Conservation (phyloP, 2,888 invertebrate species). For the Diaprepes abbreviatus region DNA sequence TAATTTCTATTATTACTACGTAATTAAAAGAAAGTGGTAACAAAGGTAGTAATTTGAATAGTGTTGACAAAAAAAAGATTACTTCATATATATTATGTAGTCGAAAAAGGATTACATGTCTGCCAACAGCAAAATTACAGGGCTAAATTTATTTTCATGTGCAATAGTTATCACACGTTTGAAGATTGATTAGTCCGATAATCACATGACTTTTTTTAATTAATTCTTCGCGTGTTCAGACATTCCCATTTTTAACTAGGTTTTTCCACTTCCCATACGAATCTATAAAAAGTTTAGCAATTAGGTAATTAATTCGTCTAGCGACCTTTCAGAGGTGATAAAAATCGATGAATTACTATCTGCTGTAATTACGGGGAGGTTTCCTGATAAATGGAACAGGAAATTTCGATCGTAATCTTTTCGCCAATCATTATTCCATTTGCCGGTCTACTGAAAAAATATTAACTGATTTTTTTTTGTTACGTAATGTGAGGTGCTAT, state of each 20-base stretch:
- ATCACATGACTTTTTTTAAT: conserved; percentile 40
- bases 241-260: conserved; percentile 31
- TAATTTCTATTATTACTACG: too few relatives aligned
- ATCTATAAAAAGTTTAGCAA: conserved; percentile 20
- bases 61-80: too few relatives aligned
- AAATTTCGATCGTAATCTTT: too few relatives aligned
- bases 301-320: conserved; percentile 23
- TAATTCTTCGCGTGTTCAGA: conserved; percentile 39
- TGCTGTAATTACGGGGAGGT: too few relatives aligned
- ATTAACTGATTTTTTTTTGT: too few relatives aligned
- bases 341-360: neutral
- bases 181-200: conserved; percentile 47
- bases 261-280: conserved; percentile 23
- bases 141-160: conserved; percentile 27
- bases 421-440: too few relatives aligned
- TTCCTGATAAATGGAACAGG: too few relatives aligned
- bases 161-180: conserved; percentile 33
- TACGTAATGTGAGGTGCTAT: too few relatives aligned
- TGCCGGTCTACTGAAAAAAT: too few relatives aligned
- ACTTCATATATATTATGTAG: too few relatives aligned
- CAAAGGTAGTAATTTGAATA: too few relatives aligned
- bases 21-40: too few relatives aligned
- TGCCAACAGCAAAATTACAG: neutral
- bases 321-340: neutral
- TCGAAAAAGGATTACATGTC: neutral